phyloP scores from a whole-genome alignment of 2,888 invertebrate genomes.

The Trichogramma dendrolimi region DNA sequence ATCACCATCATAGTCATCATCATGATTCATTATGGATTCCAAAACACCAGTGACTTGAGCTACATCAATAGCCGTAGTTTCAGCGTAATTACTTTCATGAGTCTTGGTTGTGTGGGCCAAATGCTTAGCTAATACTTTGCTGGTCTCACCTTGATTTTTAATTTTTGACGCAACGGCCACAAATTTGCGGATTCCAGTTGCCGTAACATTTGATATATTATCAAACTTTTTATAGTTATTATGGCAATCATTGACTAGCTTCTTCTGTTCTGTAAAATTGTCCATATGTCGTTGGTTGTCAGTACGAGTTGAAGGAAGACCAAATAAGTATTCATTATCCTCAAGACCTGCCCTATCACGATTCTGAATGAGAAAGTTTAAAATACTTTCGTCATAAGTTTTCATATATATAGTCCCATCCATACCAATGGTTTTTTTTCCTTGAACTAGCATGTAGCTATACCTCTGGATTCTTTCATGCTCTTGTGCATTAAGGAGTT shows the following conservation, averaged over 20 bases:
- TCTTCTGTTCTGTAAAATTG: neutral
- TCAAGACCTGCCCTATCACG: neutral
- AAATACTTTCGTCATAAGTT: neutral
- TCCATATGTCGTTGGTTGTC: neutral
- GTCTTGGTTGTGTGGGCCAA: neutral
- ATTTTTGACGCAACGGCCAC: neutral
- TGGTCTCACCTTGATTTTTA: neutral
- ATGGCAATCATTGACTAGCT: neutral
- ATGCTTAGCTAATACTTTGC: neutral
- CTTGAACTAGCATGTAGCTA: too few species aligned
- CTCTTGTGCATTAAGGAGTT: too few species aligned
- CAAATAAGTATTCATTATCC: neutral
- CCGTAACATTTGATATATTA: neutral
- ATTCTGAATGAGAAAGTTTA: conserved; percentile 1
- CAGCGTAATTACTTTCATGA: conserved; percentile 2
- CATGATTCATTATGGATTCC: too few species aligned
- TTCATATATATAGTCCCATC: conserved; percentile 2
- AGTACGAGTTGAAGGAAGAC: neutral
- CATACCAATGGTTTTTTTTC: neutral
- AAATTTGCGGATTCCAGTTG: conserved; percentile 3
- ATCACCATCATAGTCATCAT: too few species aligned
- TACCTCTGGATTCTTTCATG: too few species aligned
- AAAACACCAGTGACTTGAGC: too few species aligned
- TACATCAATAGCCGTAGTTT: too few species aligned
- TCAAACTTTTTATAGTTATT: neutral